A percentile compares a stretch with the other conserved stretches of the same genome.
Evolutionary conservation across 1,140 invertebrate genomes (phyloP).

Genomic region (Aphelenchoides fujianensis): DNA sequence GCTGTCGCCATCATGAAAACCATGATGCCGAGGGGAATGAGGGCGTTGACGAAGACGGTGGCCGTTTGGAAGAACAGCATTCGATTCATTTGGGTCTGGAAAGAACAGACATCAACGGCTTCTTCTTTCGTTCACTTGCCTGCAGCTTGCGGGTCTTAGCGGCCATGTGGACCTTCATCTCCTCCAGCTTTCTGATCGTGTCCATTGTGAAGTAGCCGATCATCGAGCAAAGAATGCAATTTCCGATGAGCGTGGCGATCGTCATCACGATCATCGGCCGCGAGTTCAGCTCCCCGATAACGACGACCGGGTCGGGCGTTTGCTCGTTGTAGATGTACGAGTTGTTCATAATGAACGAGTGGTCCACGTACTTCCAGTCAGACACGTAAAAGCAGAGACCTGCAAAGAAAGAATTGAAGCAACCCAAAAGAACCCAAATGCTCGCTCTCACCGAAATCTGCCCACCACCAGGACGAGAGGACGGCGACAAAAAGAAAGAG

Average conservation of each 20-base stretch:
- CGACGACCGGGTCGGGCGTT: not conserved
- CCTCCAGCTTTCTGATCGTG: not conserved
- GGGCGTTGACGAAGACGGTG: not conserved
- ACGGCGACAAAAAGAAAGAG: not conserved
- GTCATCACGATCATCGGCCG: not conserved
- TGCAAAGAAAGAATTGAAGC: not conserved
- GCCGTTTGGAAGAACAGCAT: not conserved
- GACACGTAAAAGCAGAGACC: not conserved
- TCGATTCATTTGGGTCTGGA: not conserved
- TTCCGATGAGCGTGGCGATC: not conserved
- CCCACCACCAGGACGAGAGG: not conserved
- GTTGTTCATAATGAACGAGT: not conserved
- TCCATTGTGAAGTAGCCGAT: not conserved
- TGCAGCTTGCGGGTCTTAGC: not conserved
- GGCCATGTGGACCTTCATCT: not conserved
- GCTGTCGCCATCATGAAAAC: not conserved
- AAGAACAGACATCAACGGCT: too few relatives aligned
- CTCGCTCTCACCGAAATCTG: not conserved
- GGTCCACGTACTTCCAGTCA: not conserved
- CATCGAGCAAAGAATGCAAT: not conserved
- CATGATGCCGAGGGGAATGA: not conserved
- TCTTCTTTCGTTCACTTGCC: too few relatives aligned
- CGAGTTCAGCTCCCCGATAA: constrained; percentile 5
- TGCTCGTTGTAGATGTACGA: not conserved
- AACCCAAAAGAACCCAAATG: not conserved